Percentiles rank a stretch among this genome's conserved stretches.
These are phyloP conservation scores for Argyresthia goedartella DNA, from an alignment of 2,888 invertebrate genomes.

Conservation along the genomic window DNA sequence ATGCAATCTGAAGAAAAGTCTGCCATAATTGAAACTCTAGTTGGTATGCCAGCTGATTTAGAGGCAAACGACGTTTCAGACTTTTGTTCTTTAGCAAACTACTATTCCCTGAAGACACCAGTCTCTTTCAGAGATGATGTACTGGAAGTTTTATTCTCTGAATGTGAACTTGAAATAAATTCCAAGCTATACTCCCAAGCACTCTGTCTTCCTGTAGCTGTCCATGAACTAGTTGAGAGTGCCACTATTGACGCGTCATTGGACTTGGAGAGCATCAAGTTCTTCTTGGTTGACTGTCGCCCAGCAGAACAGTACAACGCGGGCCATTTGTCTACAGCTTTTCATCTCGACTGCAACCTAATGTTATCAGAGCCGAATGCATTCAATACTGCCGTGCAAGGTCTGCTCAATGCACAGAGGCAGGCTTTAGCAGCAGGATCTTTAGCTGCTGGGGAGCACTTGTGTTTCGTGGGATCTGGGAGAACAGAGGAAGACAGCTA, in stretches of 20 bases:
- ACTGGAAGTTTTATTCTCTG: conserved; percentile 74
- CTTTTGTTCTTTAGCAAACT: conserved; percentile 96
- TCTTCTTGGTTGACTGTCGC: conserved; percentile 97
- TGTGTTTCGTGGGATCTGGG: conserved; percentile 95
- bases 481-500: conserved; percentile 94
- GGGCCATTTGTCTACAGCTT: conserved; percentile 97
- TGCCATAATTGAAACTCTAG: conserved; percentile 76
- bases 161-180: conserved; percentile 68
- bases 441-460: conserved; percentile 87
- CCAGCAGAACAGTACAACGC: conserved; percentile 97
- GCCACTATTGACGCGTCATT: conserved; percentile 74
- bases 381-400: conserved; percentile 94
- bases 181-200: conserved; percentile 82
- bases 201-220: conserved; percentile 95
- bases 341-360: conserved; percentile 96
- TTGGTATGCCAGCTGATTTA: conserved; percentile 86
- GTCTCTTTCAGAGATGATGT: conserved; percentile 91
- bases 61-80: conserved; percentile 96
- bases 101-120: conserved; percentile 94
- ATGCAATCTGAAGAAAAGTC: conserved; percentile 81
- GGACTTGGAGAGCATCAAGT: conserved; percentile 79
- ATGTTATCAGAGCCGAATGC: conserved; percentile 97
- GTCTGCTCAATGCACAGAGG: conserved; percentile 88
- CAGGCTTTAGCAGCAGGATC: conserved; percentile 90
- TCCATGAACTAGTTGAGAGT: conserved; percentile 91